Base-by-base conservation (phyloP, 2,797 vertebrate genomes). In the Danio albolineatus region DNA sequence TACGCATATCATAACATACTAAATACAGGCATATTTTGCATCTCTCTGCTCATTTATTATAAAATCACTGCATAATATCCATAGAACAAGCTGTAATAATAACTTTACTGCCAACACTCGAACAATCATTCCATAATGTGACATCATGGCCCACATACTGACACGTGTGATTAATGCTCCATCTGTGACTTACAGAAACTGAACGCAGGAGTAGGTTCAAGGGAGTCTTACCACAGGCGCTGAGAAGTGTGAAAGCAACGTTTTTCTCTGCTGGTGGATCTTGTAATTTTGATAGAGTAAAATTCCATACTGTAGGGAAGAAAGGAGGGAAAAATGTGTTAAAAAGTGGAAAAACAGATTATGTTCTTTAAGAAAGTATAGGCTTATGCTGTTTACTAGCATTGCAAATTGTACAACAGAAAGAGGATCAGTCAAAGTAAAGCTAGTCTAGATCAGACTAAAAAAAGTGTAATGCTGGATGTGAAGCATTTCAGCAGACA, bases 231-330 rank as follows among this genome's bases (percentile, higher is more conserved):
- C 97, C 94, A 96, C 94, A 60, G 96, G 96, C 1, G 96, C 92
- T 2, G 95, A 91, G 90, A 98, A 98, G 80, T 95, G 94, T 51
- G 95, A 92, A 82, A 95, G 92, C 87, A 92, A 85, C 10, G 92
- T 89, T 92, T 97, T 97, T 85, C 95, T 95, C 89, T 97, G 96
- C 87, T 96, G 95, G 1, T 97, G 97, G 83, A 96, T 93, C 86
- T 95, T 95, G 89, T 96, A 99, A 91, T 95, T 99, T 91, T 99
- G 97, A 89, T 98, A 98, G 38, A 99, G 94, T 38, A 96, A 91
- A 86, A 97, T 95, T 73, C 98, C 97, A 44, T 96, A 96, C 98
- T 99, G 91, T 14, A 84, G 7, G 4, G 38, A 73, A 36, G 46
- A 5, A 65, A n/a, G 81, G 6, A 38, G 17, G 49, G 0, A 16